These are phyloP conservation scores for Malurus cyaneus DNA, from an alignment of 2,113 vertebrate genomes.

Conservation along the genomic window DNA sequence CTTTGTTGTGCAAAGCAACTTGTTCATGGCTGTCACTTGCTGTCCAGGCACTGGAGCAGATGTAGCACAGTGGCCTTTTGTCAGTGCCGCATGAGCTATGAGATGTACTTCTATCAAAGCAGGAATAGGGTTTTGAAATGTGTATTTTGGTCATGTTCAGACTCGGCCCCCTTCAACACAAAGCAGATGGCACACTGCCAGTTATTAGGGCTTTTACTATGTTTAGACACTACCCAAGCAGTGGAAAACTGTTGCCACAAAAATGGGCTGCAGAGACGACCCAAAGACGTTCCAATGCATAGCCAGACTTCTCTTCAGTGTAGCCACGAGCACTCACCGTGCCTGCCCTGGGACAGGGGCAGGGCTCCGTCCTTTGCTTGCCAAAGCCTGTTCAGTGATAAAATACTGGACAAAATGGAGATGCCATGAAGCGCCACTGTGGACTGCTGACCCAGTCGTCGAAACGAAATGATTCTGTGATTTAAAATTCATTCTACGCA, in stretches of 20 bases:
- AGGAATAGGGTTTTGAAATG: background rate
- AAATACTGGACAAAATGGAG: background rate
- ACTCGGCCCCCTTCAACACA: background rate
- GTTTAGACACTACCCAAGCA: constrained; percentile 47
- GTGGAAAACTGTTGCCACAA: constrained; percentile 14
- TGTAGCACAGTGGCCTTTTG: background rate
- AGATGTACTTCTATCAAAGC: background rate
- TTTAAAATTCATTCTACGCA: background rate
- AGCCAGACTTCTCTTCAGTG: background rate
- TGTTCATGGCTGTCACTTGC: background rate
- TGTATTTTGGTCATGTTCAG: background rate
- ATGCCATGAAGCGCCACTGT: background rate
- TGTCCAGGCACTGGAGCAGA: background rate
- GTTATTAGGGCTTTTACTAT: constrained; percentile 35
- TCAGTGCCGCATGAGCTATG: background rate
- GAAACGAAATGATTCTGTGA: background rate
- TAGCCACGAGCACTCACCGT: background rate
- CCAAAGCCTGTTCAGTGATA: background rate
- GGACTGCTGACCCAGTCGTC: background rate
- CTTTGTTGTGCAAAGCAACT: constrained; percentile 27
- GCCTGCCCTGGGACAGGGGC: background rate
- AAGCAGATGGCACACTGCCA: constrained; percentile 37
- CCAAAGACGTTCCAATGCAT: background rate
- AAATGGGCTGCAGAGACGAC: background rate
- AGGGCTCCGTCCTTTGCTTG: background rate